These are phyloP conservation scores for Elachura formosa DNA, from an alignment of 2,113 vertebrate species.

Conservation along the genomic window DNA sequence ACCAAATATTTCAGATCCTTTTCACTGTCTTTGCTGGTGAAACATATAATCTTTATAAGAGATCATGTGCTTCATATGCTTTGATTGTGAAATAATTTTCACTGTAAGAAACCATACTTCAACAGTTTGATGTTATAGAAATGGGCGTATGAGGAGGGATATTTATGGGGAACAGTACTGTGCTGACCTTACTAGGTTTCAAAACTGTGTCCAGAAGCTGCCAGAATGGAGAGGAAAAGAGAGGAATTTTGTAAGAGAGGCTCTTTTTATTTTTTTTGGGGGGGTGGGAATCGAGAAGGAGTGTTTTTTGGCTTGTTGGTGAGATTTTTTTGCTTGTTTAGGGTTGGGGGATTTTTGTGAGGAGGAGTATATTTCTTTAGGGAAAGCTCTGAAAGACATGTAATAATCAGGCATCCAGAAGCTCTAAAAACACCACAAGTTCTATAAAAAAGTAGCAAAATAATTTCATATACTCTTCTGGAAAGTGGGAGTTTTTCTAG, in stretches of 20 bases:
- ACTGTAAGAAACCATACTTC: not conserved
- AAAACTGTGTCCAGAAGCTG: not conserved
- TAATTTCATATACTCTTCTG: not conserved
- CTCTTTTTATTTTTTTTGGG: no score
- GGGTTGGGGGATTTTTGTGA: no score
- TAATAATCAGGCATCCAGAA: not conserved
- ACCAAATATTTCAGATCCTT: not conserved
- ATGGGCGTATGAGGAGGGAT: not conserved
- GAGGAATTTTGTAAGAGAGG: not conserved
- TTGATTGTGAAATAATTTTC: not conserved
- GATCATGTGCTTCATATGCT: not conserved
- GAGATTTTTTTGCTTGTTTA: not conserved
- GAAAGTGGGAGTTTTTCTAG: not conserved
- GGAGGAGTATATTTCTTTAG: accelerated
- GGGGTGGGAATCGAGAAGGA: no score
- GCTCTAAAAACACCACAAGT: not conserved
- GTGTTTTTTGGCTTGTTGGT: not conserved
- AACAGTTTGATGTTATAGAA: not conserved
- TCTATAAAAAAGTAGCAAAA: not conserved
- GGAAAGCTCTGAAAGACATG: not conserved
- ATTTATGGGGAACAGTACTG: not conserved
- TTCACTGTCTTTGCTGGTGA: not conserved
- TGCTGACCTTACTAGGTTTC: not conserved
- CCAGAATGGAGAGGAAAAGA: not conserved
- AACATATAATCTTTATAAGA: not conserved